Evolutionary conservation across 2,888 invertebrate species (phyloP).

Genomic region (Loripinus fragilis): DNA sequence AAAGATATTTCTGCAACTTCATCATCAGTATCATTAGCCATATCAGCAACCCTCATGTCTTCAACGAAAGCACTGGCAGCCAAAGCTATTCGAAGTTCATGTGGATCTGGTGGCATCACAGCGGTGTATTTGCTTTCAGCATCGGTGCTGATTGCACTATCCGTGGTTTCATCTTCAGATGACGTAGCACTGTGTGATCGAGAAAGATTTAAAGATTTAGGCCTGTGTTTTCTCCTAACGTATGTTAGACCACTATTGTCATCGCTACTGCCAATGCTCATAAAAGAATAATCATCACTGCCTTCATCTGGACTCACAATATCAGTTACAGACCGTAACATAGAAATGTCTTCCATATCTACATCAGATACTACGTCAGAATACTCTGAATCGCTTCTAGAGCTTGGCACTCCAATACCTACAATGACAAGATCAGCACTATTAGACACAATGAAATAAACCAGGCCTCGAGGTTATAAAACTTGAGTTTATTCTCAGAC

Average conservation of each 20-base stretch:
- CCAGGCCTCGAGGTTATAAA: no score
- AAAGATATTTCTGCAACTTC: constrained; percentile 60
- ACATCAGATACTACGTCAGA: constrained; percentile 76
- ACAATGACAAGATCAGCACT: constrained; percentile 21
- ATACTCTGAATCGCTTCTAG: constrained; percentile 78
- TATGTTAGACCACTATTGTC: constrained; percentile 61
- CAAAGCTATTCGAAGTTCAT: constrained; percentile 63
- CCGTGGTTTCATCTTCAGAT: constrained; percentile 74
- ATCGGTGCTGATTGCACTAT: constrained; percentile 68
- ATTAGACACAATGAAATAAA: no score
- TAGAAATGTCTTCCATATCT: constrained; percentile 76
- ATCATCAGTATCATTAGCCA: constrained; percentile 62
- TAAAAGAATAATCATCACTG: constrained; percentile 73
- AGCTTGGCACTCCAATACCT: constrained; percentile 64
- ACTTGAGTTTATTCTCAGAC: no score
- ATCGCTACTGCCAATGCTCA: constrained; percentile 71
- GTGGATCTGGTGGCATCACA: constrained; percentile 56
- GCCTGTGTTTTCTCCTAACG: constrained; percentile 73
- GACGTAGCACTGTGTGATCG: constrained; percentile 79
- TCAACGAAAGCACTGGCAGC: constrained; percentile 70
- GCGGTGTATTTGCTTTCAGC: constrained; percentile 62
- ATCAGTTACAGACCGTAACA: constrained; percentile 69
- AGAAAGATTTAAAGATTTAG: constrained; percentile 76
- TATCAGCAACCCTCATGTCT: constrained; percentile 66
- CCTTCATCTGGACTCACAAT: constrained; percentile 76